phyloP scores from a whole-genome alignment of 2,888 invertebrate genomes.

The Lucinisca nassula region DNA sequence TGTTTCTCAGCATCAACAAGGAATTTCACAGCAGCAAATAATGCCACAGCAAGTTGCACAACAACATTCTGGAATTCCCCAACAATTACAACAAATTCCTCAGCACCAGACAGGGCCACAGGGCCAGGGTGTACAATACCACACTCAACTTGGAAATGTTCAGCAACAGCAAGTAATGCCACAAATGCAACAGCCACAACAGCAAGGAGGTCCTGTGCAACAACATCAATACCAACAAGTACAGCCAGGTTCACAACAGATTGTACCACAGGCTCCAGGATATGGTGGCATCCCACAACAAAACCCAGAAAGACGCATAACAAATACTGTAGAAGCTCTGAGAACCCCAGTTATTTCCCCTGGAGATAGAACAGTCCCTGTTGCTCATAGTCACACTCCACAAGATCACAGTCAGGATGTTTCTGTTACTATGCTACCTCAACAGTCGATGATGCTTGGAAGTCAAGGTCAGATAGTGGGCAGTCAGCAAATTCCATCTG shows the following conservation, averaged over 20 bases:
- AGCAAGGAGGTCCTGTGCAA: slow-evolving; percentile 44
- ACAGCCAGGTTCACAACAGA: slow-evolving; percentile 33
- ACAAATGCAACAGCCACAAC: slow-evolving; percentile 52
- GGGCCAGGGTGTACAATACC: background rate
- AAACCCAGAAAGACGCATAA: slow-evolving; percentile 42
- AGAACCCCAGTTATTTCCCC: slow-evolving; percentile 77
- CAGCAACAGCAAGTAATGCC: background rate
- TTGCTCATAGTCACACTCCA: background rate
- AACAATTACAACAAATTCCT: slow-evolving; percentile 33
- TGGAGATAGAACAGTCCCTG: slow-evolving; percentile 45
- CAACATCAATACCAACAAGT: slow-evolving; percentile 37
- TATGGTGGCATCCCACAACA: slow-evolving; percentile 9
- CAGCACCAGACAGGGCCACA: slow-evolving; percentile 21
- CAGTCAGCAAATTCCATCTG: too few relatives aligned
- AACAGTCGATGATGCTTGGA: background rate
- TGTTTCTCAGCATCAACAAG: background rate
- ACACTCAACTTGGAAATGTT: background rate
- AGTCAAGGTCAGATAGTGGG: slow-evolving; percentile 24
- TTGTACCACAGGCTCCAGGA: background rate
- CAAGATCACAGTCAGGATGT: slow-evolving; percentile 10
- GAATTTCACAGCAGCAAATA: background rate
- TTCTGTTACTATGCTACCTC: background rate
- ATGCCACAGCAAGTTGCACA: background rate
- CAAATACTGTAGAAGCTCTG: slow-evolving; percentile 74
- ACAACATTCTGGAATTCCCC: slow-evolving; percentile 1